phyloP scores from a whole-genome alignment of 2,888 invertebrate species.

The Brassicogethes aeneus region DNA sequence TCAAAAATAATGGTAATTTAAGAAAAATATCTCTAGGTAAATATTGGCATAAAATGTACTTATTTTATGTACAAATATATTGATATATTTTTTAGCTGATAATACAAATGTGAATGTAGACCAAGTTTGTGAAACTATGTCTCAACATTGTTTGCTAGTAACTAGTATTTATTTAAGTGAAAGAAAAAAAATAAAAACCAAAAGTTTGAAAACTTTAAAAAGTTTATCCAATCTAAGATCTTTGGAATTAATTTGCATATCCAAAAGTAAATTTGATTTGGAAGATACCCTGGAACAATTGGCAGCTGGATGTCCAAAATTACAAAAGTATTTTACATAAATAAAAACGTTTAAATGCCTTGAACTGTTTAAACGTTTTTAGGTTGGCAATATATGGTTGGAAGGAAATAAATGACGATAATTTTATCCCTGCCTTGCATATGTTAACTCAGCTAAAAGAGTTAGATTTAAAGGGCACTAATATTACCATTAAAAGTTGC shows the following conservation, averaged over 20 bases:
- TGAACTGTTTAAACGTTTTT: conserved; percentile 6
- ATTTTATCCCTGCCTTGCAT: conserved; percentile 26
- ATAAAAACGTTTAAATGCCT: conserved; percentile 3
- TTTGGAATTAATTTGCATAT: conserved; percentile 21
- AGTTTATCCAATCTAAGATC: conserved; percentile 24
- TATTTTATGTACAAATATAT: not conserved
- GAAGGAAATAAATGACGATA: conserved; percentile 29
- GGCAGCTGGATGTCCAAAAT: conserved; percentile 26
- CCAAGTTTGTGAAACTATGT: conserved; percentile 26
- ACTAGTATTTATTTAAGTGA: conserved; percentile 26
- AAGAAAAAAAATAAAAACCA: conserved; percentile 22
- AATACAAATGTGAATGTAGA: conserved; percentile 27
- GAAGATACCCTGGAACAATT: conserved; percentile 29
- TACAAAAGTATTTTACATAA: conserved; percentile 22
- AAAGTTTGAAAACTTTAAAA: conserved; percentile 24
- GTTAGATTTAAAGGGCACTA: conserved; percentile 24
- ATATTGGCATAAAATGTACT: too few species aligned
- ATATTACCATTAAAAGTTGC: conserved; percentile 29
- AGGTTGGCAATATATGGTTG: conserved; percentile 27
- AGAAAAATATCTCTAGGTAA: conserved; percentile 23
- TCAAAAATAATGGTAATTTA: conserved; percentile 23
- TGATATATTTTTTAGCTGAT: conserved; percentile 19
- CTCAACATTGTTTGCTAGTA: conserved; percentile 20
- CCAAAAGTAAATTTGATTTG: conserved; percentile 26
- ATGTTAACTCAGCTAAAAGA: conserved; percentile 25